Evolutionary conservation across 2,888 invertebrate species (phyloP).

Genomic region (Venustoraphidia nigricollis): DNA sequence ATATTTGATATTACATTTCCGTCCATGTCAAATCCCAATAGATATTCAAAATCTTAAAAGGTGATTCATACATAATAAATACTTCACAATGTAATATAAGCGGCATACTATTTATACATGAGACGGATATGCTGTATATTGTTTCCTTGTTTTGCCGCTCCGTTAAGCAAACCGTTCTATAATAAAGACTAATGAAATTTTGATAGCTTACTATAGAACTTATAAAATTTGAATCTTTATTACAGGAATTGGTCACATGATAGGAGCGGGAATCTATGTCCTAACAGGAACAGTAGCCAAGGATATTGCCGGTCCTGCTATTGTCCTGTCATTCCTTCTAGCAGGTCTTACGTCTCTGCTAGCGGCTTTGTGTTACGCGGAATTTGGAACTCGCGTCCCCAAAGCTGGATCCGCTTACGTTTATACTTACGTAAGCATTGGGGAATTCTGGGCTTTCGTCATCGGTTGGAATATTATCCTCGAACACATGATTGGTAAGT

Average conservation of each 20-base stretch:
- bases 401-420: constrained; percentile 88
- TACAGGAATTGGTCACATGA: constrained; percentile 84
- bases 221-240: not conserved
- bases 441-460: constrained; percentile 87
- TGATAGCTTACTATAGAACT: no score
- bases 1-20: no score
- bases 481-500: constrained; percentile 70
- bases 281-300: constrained; percentile 73
- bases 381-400: constrained; percentile 75
- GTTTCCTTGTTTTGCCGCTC: no score
- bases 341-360: constrained; percentile 72
- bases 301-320: constrained; percentile 70
- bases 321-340: constrained; percentile 52
- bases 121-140: no score
- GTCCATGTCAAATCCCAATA: no score
- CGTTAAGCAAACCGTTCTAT: no score
- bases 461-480: constrained; percentile 91
- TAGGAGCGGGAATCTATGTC: constrained; percentile 89
- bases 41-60: no score
- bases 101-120: no score
- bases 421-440: constrained; percentile 84
- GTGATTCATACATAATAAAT: no score
- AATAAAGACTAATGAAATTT: no score
- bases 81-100: no score
- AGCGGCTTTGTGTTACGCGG: constrained; percentile 78